Evolutionary conservation across 2,797 vertebrate species (phyloP).

Genomic region (Hemibagrus guttatus): DNA sequence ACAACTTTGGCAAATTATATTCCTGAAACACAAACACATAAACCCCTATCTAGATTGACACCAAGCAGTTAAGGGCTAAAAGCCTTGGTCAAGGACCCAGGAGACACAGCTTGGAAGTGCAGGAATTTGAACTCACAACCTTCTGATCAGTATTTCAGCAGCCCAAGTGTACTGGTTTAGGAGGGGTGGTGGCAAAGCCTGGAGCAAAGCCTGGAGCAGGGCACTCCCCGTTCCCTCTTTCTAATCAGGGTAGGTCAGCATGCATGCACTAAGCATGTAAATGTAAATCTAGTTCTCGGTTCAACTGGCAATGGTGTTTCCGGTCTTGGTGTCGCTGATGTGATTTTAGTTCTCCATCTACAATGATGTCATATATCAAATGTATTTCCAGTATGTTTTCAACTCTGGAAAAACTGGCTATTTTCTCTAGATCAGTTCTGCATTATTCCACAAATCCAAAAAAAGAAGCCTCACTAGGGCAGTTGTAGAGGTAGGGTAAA

Average conservation of each 20-base stretch:
- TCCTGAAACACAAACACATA: background rate
- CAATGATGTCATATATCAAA: background rate
- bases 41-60: background rate
- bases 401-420: background rate
- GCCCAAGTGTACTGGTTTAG: background rate
- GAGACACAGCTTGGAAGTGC: background rate
- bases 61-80: background rate
- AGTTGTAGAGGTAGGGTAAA: constrained; percentile 58
- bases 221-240: background rate
- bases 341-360: background rate
- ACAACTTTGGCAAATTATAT: background rate
- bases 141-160: background rate
- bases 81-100: background rate
- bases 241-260: background rate
- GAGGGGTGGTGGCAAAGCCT: background rate
- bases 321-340: background rate
- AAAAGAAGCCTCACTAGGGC: constrained; percentile 67
- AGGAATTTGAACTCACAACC: background rate
- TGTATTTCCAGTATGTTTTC: background rate
- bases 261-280: background rate
- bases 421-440: constrained; percentile 57
- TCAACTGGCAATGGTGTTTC: background rate
- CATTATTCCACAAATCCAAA: constrained; percentile 63
- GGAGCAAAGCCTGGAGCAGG: background rate
- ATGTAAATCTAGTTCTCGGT: background rate